Evolutionary conservation across 37 sponge, comb jelly and placozoan species (phyloP).

Genomic region (Axinella damicornis): DNA sequence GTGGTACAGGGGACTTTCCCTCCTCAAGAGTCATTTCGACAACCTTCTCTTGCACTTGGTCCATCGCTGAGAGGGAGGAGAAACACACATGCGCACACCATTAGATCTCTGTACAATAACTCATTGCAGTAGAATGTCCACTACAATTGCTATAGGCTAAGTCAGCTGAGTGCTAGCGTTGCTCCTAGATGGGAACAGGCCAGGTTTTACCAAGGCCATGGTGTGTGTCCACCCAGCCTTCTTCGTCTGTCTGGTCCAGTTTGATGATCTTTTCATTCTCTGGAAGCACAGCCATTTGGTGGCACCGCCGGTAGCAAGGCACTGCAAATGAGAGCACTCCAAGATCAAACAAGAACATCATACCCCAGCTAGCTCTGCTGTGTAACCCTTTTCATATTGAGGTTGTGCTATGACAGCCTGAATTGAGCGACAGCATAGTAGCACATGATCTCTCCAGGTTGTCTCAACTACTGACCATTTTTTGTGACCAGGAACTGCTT

Average conservation of each 20-base stretch:
- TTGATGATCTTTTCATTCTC: conserved; percentile 89
- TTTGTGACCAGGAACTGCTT: conserved; percentile 95
- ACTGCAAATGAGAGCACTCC: conserved; percentile 45
- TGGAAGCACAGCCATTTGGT: conserved; percentile 81
- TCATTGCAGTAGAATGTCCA: no score
- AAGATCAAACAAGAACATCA: no score
- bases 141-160: neutral
- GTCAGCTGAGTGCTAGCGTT: no score
- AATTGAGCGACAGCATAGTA: no score
- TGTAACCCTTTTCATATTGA: no score
- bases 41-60: conserved; percentile 57
- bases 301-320: conserved; percentile 93
- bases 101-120: no score
- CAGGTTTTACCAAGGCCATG: conserved; percentile 65
- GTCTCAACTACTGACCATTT: conserved; percentile 71
- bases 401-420: no score
- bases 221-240: conserved; percentile 99
- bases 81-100: no score
- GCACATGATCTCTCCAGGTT: no score
- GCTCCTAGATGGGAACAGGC: no score
- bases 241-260: conserved; percentile 86
- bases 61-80: conserved; percentile 25
- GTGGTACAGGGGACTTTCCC: neutral
- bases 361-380: no score
- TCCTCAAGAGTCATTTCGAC: conserved; percentile 66